phyloP scores from a whole-genome alignment of 2,113 vertebrate species.

The Sardina pilchardus region DNA sequence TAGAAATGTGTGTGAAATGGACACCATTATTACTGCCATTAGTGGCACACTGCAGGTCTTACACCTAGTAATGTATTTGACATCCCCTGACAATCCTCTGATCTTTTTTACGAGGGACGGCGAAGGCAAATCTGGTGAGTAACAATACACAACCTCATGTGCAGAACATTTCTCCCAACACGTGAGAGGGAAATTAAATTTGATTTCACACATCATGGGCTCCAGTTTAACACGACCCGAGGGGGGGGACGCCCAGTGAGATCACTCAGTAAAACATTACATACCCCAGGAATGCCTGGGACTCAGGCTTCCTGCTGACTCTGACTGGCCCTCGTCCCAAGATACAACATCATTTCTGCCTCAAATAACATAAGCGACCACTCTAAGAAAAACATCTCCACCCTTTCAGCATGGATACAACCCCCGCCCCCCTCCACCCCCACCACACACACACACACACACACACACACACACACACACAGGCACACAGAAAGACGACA shows the following conservation, averaged over 20 bases:
- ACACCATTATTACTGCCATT: background rate
- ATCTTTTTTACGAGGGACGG: background rate
- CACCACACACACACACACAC: background rate
- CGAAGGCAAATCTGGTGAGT: background rate
- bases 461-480: background rate
- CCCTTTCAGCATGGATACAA: background rate
- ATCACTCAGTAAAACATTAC: conserved; percentile 6
- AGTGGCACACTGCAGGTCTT: background rate
- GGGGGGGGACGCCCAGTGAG: background rate
- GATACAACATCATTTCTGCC: conserved; percentile 5
- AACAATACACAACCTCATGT: background rate
- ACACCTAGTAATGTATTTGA: background rate
- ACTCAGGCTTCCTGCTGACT: background rate
- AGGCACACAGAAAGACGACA: background rate
- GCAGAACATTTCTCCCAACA: background rate
- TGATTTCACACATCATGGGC: background rate
- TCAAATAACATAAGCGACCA: conserved; percentile 3
- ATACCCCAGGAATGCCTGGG: background rate
- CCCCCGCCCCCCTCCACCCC: too few relatives aligned
- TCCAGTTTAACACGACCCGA: background rate
- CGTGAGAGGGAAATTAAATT: background rate
- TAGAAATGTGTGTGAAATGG: background rate
- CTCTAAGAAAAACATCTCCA: conserved; percentile 9
- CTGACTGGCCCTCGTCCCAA: background rate
- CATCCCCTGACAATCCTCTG: background rate